Percentiles rank a stretch among this genome's conserved stretches.
These are phyloP conservation scores for Dasypogon diadema DNA, from an alignment of 2,888 invertebrate genomes.

Conservation along the genomic window DNA sequence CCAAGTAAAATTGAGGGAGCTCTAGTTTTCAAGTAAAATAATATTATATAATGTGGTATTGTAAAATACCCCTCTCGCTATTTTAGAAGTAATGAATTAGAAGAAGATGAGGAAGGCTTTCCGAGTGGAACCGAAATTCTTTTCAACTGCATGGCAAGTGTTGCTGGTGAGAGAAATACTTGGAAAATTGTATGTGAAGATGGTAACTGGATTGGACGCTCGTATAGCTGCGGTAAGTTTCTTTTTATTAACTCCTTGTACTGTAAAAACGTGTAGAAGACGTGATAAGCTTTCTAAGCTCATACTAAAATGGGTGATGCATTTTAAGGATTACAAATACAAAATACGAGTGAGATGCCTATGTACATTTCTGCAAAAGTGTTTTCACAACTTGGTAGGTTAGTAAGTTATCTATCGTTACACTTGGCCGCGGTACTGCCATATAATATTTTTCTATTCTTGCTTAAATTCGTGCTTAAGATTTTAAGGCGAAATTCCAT, in stretches of 20 bases:
- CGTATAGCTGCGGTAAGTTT: conserved; percentile 80
- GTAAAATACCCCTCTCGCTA: no score
- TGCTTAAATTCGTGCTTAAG: no score
- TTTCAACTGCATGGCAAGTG: conserved; percentile 85
- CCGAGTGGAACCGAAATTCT: conserved; percentile 86
- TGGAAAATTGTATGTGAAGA: conserved; percentile 90
- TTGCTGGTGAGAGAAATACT: conserved; percentile 84
- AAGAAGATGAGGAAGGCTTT: conserved; percentile 77
- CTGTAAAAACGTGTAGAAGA: no score
- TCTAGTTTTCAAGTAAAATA: conserved; percentile 73
- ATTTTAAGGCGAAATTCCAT: no score
- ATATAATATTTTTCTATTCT: no score
- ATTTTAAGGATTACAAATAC: no score
- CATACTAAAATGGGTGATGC: no score
- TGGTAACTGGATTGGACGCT: conserved; percentile 86
- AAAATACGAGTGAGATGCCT: conserved; percentile 1
- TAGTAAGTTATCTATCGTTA: no score
- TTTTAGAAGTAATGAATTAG: conserved; percentile 75
- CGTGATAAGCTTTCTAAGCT: no score
- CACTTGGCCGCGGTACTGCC: no score
- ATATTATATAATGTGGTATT: background rate
- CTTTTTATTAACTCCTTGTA: conserved; percentile 43
- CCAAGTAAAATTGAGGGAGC: conserved; percentile 80
- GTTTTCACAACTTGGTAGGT: no score
- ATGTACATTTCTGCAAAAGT: no score